These are phyloP conservation scores for Thoracochromis brauschi DNA, from an alignment of 2,113 vertebrate species.

Conservation along the genomic window DNA sequence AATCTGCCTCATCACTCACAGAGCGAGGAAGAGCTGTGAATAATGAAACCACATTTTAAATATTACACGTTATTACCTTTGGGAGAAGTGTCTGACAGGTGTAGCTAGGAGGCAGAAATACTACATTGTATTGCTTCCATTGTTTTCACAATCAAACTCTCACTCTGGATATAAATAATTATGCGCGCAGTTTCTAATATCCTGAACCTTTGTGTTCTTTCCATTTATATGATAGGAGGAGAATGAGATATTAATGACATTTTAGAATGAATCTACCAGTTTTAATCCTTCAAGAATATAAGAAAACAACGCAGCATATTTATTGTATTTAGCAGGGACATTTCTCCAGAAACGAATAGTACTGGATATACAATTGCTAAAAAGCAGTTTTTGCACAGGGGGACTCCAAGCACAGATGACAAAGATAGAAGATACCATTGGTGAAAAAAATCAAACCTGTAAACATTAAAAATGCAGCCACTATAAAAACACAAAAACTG, in stretches of 20 bases:
- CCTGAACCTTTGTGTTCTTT: neutral
- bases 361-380: neutral
- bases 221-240: neutral
- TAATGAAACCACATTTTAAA: neutral
- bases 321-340: neutral
- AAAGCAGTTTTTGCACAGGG: neutral
- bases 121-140: neutral
- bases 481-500: fast-evolving
- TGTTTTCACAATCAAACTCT: neutral
- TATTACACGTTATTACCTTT: slow-evolving; percentile 10
- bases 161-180: neutral
- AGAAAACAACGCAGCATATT: neutral
- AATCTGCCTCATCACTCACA: neutral
- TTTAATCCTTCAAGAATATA: neutral
- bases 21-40: neutral
- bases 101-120: neutral
- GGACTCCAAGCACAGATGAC: fast-evolving
- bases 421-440: fast-evolving
- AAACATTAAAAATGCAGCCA: neutral
- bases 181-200: neutral
- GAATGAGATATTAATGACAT: neutral
- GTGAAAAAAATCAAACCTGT: neutral
- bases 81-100: neutral
- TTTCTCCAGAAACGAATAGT: fast-evolving
- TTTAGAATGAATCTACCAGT: neutral